Evolutionary conservation across 2,113 vertebrate genomes (phyloP).

Genomic region (Melozone crissalis): DNA sequence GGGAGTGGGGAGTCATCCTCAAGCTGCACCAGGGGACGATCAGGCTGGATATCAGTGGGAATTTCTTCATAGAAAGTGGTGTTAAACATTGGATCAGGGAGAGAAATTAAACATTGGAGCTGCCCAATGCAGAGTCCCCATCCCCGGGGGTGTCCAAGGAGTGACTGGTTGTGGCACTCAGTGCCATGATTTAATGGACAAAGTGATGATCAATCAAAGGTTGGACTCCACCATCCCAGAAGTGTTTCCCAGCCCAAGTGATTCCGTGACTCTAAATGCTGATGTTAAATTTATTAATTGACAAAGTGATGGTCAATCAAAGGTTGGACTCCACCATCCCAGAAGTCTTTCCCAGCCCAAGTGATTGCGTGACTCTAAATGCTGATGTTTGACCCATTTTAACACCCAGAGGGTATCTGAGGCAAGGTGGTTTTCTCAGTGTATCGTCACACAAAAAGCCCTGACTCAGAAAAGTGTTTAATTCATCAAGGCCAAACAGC

Average conservation of each 20-base stretch:
- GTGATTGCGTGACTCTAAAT: not conserved
- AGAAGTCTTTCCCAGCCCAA: not conserved
- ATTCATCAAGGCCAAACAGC: not conserved
- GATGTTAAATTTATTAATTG: too few relatives aligned
- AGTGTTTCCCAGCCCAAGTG: too few relatives aligned
- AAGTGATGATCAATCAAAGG: too few relatives aligned
- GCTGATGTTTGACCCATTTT: not conserved
- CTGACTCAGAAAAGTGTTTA: not conserved
- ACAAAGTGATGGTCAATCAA: not conserved
- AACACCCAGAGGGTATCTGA: rapidly evolving
- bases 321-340: not conserved
- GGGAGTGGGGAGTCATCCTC: not conserved
- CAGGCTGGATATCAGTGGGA: not conserved
- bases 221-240: too few relatives aligned
- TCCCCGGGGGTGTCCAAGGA: not conserved
- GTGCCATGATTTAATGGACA: not conserved
- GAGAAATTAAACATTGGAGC: not conserved
- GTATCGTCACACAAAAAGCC: not conserved
- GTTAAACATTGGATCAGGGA: not conserved
- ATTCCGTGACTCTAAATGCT: too few relatives aligned
- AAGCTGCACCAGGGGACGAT: not conserved
- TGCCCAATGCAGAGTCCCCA: not conserved
- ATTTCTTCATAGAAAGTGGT: not conserved
- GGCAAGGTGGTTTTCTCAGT: not conserved
- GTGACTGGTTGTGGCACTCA: not conserved